phyloP scores from a whole-genome alignment of 2,888 invertebrate genomes.

The Amblyjoppa fuscipennis region DNA sequence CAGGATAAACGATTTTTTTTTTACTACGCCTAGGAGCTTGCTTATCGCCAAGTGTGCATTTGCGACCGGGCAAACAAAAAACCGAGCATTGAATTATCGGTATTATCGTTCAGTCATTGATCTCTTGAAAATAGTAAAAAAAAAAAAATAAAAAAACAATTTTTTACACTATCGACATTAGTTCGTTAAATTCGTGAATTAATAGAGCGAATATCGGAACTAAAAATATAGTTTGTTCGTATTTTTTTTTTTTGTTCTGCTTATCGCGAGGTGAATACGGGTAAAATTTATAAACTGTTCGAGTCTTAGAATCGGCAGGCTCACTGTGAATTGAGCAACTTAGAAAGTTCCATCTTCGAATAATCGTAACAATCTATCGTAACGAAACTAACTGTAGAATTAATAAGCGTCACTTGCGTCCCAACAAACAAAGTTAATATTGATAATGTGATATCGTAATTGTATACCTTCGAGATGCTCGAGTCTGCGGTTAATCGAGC shows the following conservation, averaged over 20 bases:
- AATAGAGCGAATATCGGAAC: constrained; percentile 15
- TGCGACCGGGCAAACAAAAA: constrained; percentile 16
- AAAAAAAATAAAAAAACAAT: constrained; percentile 5
- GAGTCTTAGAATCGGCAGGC: constrained; percentile 7
- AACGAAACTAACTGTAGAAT: constrained; percentile 55
- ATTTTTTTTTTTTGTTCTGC: constrained; percentile 27
- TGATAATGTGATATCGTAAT: constrained; percentile 68
- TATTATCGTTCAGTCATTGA: constrained; percentile 39
- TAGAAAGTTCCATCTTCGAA: constrained; percentile 44
- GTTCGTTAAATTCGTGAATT: constrained; percentile 48
- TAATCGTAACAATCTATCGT: constrained; percentile 31
- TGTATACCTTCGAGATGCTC: constrained; percentile 55
- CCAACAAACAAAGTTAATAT: constrained; percentile 68
- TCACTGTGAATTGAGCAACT: constrained; percentile 35
- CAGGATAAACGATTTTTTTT: constrained; percentile 58
- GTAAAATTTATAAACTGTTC: constrained; percentile 58
- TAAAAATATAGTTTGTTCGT: neutral
- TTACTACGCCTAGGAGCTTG: constrained; percentile 33
- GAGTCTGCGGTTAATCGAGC: constrained; percentile 31
- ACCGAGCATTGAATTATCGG: constrained; percentile 34
- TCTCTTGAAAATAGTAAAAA: constrained; percentile 50
- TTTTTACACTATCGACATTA: constrained; percentile 53
- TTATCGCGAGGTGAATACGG: constrained; percentile 60
- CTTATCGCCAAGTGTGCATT: constrained; percentile 18
- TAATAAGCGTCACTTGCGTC: constrained; percentile 71